Percentiles rank a stretch among this genome's conserved stretches.
phyloP scores from a whole-genome alignment of 2,888 invertebrate species.

The Eretmocerus hayati region DNA sequence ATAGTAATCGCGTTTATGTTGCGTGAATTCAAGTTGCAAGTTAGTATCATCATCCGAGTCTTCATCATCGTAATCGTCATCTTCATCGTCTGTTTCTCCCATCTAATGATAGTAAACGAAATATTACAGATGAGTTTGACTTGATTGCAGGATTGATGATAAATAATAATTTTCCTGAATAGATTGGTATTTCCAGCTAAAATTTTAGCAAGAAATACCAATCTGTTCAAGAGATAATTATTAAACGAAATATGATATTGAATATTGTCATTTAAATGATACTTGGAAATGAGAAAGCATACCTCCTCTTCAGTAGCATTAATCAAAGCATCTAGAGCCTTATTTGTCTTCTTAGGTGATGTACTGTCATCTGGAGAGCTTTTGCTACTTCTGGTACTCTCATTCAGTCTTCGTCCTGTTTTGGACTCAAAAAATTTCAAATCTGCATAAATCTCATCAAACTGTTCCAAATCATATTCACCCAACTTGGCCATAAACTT shows the following conservation, averaged over 20 bases:
- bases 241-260: too few species aligned
- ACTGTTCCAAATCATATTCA: conserved; percentile 66
- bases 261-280: too few species aligned
- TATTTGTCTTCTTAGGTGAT: conserved; percentile 30
- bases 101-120: conserved; percentile 22
- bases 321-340: conserved; percentile 46
- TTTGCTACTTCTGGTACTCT: conserved; percentile 41
- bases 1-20: conserved; percentile 88
- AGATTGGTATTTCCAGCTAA: too few species aligned
- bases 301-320: conserved; percentile 13
- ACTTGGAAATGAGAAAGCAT: too few species aligned
- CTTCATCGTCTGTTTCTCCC: conserved; percentile 29
- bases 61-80: conserved; percentile 36
- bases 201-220: too few species aligned
- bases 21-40: conserved; percentile 67
- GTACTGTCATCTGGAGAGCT: conserved; percentile 24
- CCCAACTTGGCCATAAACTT: conserved; percentile 72
- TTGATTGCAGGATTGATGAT: background rate
- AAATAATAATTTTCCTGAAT: too few species aligned
- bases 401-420: conserved; percentile 57
- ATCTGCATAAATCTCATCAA: conserved; percentile 71
- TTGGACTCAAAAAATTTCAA: conserved; percentile 77
- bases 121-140: background rate
- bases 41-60: conserved; percentile 34
- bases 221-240: too few species aligned